Evolutionary conservation across 1,140 invertebrate genomes (phyloP), one percentile per base, ranked within the genome.

Genomic region (Zaprionus capensis): DNA sequence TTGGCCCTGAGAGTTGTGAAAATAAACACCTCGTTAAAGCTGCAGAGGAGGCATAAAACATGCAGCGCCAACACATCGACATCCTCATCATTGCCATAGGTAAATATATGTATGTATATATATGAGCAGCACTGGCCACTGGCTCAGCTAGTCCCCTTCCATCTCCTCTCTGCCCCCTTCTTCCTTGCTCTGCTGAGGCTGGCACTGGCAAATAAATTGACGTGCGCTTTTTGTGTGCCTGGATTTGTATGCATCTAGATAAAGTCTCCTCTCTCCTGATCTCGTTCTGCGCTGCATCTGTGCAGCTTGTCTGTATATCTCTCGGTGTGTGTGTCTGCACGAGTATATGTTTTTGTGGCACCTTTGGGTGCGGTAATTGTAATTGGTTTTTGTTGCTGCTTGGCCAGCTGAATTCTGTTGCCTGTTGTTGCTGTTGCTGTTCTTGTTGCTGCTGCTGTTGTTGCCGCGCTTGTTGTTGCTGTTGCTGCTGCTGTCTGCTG

Each of bases 11-110:
- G 85, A 91, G 90, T 91, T 91, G 90, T 91, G 90, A 91, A 91
- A 91, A 91, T 91, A 91, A 91, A 91, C 90, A 91, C 90, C 90
- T 91, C 90, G 90, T 91, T 91, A 91, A 91, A 83, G 81, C 78
- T 90, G 90, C 90, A 88, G 79, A 88, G 74, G 78, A 86, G 82
- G 86, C 86, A 90, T 90, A 88, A 88, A 85, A 85, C 85, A 90
- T 90, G 79, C 85, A 88, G 85, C 85, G 85, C 85, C 81, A 86
- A 88, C 73, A 88, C 73, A 59, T 76, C 68, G 73, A 71, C 73
- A 76, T 58, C 73, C 53, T 64, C 72, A 73, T 82, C 74, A 71
- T 61, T 80, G 74, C 41, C 80, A 85, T 85, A 85, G 82, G 78
- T 85, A 90, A 81, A 87, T 79, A 81, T 66, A n/a, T 11, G n/a